phyloP scores from a whole-genome alignment of 1,140 invertebrate genomes.

The Apis laboriosa region DNA sequence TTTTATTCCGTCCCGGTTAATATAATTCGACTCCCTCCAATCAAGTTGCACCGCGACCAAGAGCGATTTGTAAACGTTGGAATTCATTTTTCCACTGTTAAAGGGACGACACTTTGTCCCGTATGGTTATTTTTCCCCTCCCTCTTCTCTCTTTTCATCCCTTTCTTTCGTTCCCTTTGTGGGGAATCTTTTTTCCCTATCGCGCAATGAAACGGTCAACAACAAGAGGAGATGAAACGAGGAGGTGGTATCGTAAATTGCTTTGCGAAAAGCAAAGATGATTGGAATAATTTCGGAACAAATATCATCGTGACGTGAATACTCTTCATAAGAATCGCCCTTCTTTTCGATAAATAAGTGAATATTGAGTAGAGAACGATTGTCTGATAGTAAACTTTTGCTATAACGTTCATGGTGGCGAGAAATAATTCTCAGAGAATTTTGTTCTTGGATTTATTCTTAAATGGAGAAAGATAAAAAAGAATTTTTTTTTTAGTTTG shows the following conservation, averaged over 20 bases:
- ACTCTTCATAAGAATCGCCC: too few relatives aligned
- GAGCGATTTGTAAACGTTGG: slow-evolving; percentile 17
- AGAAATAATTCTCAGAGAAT: too few relatives aligned
- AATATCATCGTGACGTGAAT: slow-evolving; percentile 20
- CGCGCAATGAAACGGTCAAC: not conserved
- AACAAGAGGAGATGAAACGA: not conserved
- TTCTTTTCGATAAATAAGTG: too few relatives aligned
- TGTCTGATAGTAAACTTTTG: too few relatives aligned
- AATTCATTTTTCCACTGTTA: slow-evolving; percentile 9
- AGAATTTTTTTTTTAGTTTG: too few relatives aligned
- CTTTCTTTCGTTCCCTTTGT: too few relatives aligned
- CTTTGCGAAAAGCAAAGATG: not conserved
- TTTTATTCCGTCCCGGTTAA: slow-evolving; percentile 11
- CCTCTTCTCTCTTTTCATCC: not conserved
- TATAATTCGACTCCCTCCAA: slow-evolving; percentile 16
- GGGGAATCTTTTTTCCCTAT: not conserved
- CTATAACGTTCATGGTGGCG: too few relatives aligned
- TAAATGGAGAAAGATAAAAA: too few relatives aligned
- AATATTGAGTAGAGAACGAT: too few relatives aligned
- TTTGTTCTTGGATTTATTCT: too few relatives aligned
- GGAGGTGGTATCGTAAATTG: not conserved
- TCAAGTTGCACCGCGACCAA: not conserved
- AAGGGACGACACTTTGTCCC: not conserved
- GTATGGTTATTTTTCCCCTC: too few relatives aligned
- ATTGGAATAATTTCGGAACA: slow-evolving; percentile 29